phyloP scores from a whole-genome alignment of 1,140 invertebrate genomes.

The Armadillidium nasatum region DNA sequence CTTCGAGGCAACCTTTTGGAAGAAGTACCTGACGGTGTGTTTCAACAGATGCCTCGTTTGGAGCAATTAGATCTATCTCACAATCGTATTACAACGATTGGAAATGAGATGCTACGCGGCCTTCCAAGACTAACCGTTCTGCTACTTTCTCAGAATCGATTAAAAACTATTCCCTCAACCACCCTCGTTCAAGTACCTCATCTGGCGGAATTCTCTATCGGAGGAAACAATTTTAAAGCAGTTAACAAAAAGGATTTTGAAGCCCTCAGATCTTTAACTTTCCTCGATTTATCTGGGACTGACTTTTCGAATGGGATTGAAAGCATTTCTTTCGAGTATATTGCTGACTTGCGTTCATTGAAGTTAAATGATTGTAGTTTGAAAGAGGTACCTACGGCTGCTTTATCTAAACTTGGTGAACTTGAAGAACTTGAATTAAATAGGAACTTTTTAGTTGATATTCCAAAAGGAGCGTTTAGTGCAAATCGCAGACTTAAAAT shows the following conservation, averaged over 20 bases:
- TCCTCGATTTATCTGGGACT: slow-evolving; percentile 36
- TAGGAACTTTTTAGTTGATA: slow-evolving; percentile 33
- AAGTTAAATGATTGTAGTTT: slow-evolving; percentile 36
- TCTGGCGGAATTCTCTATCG: slow-evolving; percentile 38
- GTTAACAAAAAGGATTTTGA: slow-evolving; percentile 32
- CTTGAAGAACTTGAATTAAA: slow-evolving; percentile 40
- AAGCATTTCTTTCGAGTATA: slow-evolving; percentile 27
- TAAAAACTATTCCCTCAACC: slow-evolving; percentile 31
- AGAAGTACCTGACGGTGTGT: slow-evolving; percentile 32
- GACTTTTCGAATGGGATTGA: slow-evolving; percentile 31
- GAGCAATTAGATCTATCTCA: slow-evolving; percentile 39
- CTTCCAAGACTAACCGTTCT: slow-evolving; percentile 33
- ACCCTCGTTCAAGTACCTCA: slow-evolving; percentile 37
- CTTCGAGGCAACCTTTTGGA: slow-evolving; percentile 33
- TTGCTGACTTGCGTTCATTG: slow-evolving; percentile 30
- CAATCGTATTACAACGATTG: slow-evolving; percentile 36
- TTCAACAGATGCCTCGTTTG: slow-evolving; percentile 32
- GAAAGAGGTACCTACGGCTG: slow-evolving; percentile 33
- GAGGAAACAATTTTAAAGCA: slow-evolving; percentile 34
- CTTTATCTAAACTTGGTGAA: slow-evolving; percentile 33
- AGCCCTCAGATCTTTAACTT: slow-evolving; percentile 31
- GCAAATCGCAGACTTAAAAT: slow-evolving; percentile 36
- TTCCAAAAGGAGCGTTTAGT: slow-evolving; percentile 33
- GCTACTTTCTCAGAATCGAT: slow-evolving; percentile 35
- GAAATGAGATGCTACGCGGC: slow-evolving; percentile 30